Percentiles rank a stretch among this genome's conserved stretches.
Conservation (phyloP, 2,888 invertebrate species). For the Drosophila kokeensis region DNA sequence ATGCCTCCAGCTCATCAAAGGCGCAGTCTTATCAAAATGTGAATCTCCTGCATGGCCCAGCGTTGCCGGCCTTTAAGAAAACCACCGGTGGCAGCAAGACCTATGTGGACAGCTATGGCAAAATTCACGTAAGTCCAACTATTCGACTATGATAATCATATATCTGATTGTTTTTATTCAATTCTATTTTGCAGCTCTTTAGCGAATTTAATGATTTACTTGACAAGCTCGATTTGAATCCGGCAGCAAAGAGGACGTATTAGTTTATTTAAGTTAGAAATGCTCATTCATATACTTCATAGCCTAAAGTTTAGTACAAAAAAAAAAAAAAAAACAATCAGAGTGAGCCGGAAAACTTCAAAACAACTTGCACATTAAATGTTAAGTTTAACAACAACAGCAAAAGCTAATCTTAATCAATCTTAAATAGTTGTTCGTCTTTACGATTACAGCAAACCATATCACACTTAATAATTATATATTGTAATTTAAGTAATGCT, state of each 20-base stretch:
- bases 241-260: constrained; percentile 63
- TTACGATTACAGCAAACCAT: constrained; percentile 7
- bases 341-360: neutral
- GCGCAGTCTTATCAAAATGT: constrained; percentile 82
- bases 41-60: constrained; percentile 75
- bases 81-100: constrained; percentile 63
- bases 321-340: neutral
- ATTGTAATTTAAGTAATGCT: constrained; percentile 19
- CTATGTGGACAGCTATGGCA: constrained; percentile 77
- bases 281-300: constrained; percentile 12
- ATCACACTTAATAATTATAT: constrained; percentile 15
- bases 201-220: constrained; percentile 83
- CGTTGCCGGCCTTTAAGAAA: constrained; percentile 60
- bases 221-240: constrained; percentile 79
- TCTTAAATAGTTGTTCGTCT: constrained; percentile 1
- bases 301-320: constrained; percentile 36
- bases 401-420: constrained; percentile 1
- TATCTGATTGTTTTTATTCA: constrained; percentile 18
- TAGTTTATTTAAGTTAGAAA: constrained; percentile 35
- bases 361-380: neutral
- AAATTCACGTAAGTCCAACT: constrained; percentile 71
- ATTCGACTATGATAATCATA: constrained; percentile 23
- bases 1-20: constrained; percentile 61
- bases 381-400: constrained; percentile 1
- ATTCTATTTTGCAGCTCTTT: constrained; percentile 75